A percentile compares a stretch with the other conserved stretches of the same genome.
These are phyloP conservation scores for Trypoxylus dichotomus DNA, from an alignment of 1,140 invertebrate species.

Conservation along the genomic window DNA sequence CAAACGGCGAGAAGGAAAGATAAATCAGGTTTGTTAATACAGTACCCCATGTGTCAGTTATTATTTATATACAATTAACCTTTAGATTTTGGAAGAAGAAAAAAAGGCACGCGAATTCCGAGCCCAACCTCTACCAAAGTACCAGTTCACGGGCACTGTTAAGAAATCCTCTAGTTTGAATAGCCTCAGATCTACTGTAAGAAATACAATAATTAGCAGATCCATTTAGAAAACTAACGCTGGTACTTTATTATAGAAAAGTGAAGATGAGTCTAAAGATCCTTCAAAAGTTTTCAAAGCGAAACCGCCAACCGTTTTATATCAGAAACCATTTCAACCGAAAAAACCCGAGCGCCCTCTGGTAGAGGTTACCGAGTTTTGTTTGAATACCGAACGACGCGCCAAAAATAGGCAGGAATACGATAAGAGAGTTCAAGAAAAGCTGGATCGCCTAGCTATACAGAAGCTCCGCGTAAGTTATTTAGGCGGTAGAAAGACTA, in stretches of 20 bases:
- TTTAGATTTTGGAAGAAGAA: slow-evolving; percentile 52
- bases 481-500: too few species aligned
- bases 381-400: slow-evolving; percentile 56
- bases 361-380: slow-evolving; percentile 49
- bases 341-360: slow-evolving; percentile 41
- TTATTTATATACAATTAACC: background rate
- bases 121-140: slow-evolving; percentile 52
- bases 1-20: slow-evolving; percentile 55
- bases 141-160: slow-evolving; percentile 23
- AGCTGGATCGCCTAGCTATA: slow-evolving; percentile 43
- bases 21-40: slow-evolving; percentile 52
- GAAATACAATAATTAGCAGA: background rate
- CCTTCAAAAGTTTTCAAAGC: slow-evolving; percentile 54
- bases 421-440: slow-evolving; percentile 52
- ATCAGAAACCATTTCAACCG: slow-evolving; percentile 59
- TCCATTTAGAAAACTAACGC: background rate
- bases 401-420: slow-evolving; percentile 55
- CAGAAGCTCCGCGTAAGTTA: background rate
- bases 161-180: slow-evolving; percentile 1
- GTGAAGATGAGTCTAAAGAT: slow-evolving; percentile 28
- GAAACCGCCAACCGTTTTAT: slow-evolving; percentile 53
- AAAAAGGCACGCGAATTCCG: slow-evolving; percentile 53
- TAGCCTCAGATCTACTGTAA: slow-evolving; percentile 13
- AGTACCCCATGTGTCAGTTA: background rate
- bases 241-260: background rate